Evolutionary conservation across 2,797 vertebrate genomes (phyloP), one percentile per base, ranked within the genome.

Genomic region (Botia kubotai): DNA sequence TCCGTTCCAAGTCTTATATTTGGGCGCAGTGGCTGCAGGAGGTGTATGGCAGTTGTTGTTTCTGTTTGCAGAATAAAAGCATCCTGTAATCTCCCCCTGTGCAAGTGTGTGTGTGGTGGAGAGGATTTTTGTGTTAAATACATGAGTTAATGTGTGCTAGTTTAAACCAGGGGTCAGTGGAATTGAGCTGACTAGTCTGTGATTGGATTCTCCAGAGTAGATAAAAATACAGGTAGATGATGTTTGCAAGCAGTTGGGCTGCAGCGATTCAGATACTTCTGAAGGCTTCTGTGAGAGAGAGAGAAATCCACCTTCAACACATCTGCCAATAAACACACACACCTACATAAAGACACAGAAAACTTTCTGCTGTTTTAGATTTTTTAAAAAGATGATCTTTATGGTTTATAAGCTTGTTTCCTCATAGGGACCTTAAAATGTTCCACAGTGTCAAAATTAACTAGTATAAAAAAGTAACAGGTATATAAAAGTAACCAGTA

Each of bases 161-260:
- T 77, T n/a, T 52, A 73, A 73, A 50, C 6, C 39, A 33, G 23
- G 83, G 79, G 87, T 84, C 79, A 75, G 83, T 80, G 66, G 65
- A 87, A 83, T 84, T 82, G 87, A 88, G 88, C 7, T 74, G 85
- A 87, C 85, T 83, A 90, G 78, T 52, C 60, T 79, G 81, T 91
- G 89, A 93, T 88, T 89, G 88, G 89, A 93, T 94, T 94, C 80
- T 92, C 86, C 89, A 89, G 81, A 84, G 87, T 88, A 75, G 82
- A 89, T 84, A 86, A 87, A 87, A 91, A 91, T 91, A 87, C 80
- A 92, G 93, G 93, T 93, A 94, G 88, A 85, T 75, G 85, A 87
- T 65, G 29, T 81, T 86, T 82, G 74, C 89, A 86, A 70, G 74
- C 75, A 92, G 89, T 90, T 86, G 79, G 84, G 89, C 87, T 82